These are phyloP conservation scores for Henicopernis longicauda DNA, from an alignment of 2,113 vertebrate genomes.

Conservation along the genomic window DNA sequence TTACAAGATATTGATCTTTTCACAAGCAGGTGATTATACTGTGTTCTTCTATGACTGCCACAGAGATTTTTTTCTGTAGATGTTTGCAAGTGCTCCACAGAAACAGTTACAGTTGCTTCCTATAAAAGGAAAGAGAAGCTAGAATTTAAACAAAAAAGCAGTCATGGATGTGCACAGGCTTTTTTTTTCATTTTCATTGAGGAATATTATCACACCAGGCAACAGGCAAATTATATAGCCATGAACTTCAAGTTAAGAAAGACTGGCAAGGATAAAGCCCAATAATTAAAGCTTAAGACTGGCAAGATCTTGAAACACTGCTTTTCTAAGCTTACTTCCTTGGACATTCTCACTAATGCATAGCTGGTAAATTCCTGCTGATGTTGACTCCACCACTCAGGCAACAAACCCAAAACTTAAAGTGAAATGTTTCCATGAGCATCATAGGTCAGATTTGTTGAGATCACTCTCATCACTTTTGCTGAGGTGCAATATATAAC, in stretches of 20 bases:
- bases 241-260: not conserved
- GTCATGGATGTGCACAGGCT: not conserved
- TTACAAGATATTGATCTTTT: not conserved
- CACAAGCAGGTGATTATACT: not conserved
- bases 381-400: not conserved
- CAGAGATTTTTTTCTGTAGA: not conserved
- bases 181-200: not conserved
- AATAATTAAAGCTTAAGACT: not conserved
- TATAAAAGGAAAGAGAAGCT: not conserved
- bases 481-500: not conserved
- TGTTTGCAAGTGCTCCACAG: not conserved
- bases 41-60: not conserved
- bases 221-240: not conserved
- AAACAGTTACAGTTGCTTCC: not conserved
- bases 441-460: not conserved
- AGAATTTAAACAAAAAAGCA: not conserved
- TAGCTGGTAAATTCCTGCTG: not conserved
- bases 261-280: not conserved
- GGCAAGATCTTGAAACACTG: not conserved
- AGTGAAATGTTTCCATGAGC: not conserved
- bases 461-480: not conserved
- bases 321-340: not conserved
- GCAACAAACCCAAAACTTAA: not conserved
- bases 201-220: not conserved
- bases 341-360: not conserved